phyloP scores from a whole-genome alignment of 92 coral and sea anemone species.

The Palythoa grandiflora region DNA sequence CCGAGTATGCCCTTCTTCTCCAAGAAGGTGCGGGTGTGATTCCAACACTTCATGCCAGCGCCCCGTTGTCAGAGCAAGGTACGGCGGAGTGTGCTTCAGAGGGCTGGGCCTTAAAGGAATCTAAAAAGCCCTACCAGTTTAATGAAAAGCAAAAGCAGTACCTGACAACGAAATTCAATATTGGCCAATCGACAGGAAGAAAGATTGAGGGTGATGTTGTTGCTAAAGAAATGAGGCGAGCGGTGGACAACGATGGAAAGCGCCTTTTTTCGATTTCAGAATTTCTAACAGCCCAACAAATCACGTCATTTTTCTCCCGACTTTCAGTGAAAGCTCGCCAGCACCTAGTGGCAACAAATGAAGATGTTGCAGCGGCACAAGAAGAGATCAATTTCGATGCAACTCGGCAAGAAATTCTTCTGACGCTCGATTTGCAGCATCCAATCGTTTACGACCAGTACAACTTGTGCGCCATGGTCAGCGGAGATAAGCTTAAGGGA shows the following conservation, averaged over 20 bases:
- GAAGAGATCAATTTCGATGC: slow-evolving; percentile 13
- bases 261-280: not conserved
- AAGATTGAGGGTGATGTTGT: not conserved
- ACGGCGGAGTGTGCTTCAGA: slow-evolving; percentile 5
- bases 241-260: not conserved
- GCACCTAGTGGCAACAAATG: not conserved
- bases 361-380: slow-evolving; percentile 18
- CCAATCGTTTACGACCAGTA: slow-evolving; percentile 20
- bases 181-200: slow-evolving; percentile 17
- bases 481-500: not conserved
- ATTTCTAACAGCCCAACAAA: slow-evolving; percentile 2
- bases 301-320: slow-evolving; percentile 11
- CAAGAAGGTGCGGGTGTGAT: not conserved
- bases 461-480: slow-evolving; percentile 12
- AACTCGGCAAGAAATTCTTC: slow-evolving; percentile 15
- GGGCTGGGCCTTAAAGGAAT: slow-evolving; percentile 14
- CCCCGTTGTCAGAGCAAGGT: not conserved
- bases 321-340: slow-evolving; percentile 14
- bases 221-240: slow-evolving; percentile 18
- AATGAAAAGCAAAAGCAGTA: slow-evolving; percentile 12
- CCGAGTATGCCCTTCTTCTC: not conserved
- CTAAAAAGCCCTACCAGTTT: not conserved
- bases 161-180: not conserved
- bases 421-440: not conserved
- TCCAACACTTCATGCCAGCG: not conserved